Evolutionary conservation across 2,888 invertebrate genomes (phyloP).

Genomic region (Lymantria monacha): DNA sequence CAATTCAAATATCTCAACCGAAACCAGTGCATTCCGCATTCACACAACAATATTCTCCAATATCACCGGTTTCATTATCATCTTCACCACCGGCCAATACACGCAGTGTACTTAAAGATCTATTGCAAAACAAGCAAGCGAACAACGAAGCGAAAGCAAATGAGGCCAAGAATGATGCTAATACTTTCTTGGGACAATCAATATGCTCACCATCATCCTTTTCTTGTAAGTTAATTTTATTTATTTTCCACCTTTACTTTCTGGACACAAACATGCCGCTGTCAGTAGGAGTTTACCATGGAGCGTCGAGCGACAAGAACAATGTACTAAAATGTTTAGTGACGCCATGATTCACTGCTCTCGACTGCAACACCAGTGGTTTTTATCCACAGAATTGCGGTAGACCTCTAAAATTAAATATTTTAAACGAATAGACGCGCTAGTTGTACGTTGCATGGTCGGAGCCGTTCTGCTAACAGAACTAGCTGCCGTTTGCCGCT

Average conservation of each 20-base stretch:
- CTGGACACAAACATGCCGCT: too few relatives aligned
- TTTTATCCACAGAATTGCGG: too few relatives aligned
- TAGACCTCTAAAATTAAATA: too few relatives aligned
- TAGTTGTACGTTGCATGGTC: too few relatives aligned
- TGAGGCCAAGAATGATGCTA: slow-evolving; percentile 42
- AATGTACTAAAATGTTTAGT: too few relatives aligned
- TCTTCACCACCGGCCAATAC: slow-evolving; percentile 36
- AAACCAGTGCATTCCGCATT: slow-evolving; percentile 22
- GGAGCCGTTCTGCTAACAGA: too few relatives aligned
- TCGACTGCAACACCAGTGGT: too few relatives aligned
- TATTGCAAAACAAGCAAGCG: slow-evolving; percentile 52
- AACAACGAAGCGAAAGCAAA: slow-evolving; percentile 24
- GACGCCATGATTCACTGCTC: too few relatives aligned
- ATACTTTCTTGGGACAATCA: slow-evolving; percentile 68
- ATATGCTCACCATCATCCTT: slow-evolving; percentile 67
- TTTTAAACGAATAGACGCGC: too few relatives aligned
- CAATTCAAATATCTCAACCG: slow-evolving; percentile 13
- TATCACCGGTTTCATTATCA: slow-evolving; percentile 3
- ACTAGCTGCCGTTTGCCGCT: too few relatives aligned
- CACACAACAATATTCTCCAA: slow-evolving; percentile 7
- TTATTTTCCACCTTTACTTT: not conserved
- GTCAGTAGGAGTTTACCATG: too few relatives aligned
- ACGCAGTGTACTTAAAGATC: slow-evolving; percentile 56
- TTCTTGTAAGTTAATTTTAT: slow-evolving; percentile 44
- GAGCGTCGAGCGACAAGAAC: too few relatives aligned